These are phyloP conservation scores for Rhingia rostrata DNA, from an alignment of 2,888 invertebrate genomes.

Conservation along the genomic window DNA sequence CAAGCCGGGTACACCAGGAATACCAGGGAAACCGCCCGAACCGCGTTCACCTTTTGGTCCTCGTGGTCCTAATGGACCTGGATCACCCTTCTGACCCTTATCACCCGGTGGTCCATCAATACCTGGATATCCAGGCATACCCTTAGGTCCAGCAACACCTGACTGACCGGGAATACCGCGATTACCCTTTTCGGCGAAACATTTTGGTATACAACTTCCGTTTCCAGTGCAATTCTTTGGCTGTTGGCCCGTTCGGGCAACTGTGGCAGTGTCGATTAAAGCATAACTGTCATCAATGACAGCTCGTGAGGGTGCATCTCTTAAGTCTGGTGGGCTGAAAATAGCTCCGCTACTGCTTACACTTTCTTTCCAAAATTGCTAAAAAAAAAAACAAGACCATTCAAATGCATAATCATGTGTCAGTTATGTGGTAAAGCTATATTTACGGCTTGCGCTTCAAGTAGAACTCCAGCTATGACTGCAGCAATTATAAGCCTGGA, in stretches of 20 bases:
- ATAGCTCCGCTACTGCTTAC: slow-evolving; percentile 79
- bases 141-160: slow-evolving; percentile 89
- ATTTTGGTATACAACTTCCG: slow-evolving; percentile 91
- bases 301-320: slow-evolving; percentile 77
- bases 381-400: slow-evolving; percentile 6
- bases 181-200: slow-evolving; percentile 94
- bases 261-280: slow-evolving; percentile 80
- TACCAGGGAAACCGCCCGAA: slow-evolving; percentile 93
- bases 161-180: slow-evolving; percentile 89
- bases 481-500: slow-evolving; percentile 82
- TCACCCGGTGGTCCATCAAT: slow-evolving; percentile 93
- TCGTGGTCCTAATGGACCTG: slow-evolving; percentile 90
- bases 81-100: slow-evolving; percentile 94
- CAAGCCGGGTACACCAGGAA: slow-evolving; percentile 87
- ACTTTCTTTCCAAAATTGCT: slow-evolving; percentile 83
- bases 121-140: slow-evolving; percentile 91
- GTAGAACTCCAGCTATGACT: slow-evolving; percentile 79
- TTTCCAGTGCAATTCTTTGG: slow-evolving; percentile 86
- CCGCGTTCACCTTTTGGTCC: slow-evolving; percentile 94
- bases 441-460: slow-evolving; percentile 80
- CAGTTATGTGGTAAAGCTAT: neutral
- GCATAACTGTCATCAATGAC: slow-evolving; percentile 81
- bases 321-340: slow-evolving; percentile 78
- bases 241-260: slow-evolving; percentile 81
- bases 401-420: neutral